phyloP scores from a whole-genome alignment of 2,888 invertebrate species.

The Conus canariensis region DNA sequence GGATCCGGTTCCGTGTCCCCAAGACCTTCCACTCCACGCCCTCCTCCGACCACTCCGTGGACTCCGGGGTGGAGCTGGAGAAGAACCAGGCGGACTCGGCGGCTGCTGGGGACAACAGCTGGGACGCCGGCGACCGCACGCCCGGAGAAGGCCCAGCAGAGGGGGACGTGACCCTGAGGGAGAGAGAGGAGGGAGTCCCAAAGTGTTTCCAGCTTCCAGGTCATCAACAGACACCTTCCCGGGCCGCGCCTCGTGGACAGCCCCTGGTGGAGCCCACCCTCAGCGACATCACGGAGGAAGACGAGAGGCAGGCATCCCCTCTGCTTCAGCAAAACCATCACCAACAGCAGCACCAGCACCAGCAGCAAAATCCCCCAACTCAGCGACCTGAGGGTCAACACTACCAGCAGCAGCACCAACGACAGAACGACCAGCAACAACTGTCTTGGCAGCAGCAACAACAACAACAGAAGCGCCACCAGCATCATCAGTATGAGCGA shows the following conservation, averaged over 20 bases:
- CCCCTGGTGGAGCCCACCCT: neutral
- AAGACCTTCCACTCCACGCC: conserved; percentile 32
- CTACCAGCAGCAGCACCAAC: neutral
- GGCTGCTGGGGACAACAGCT: neutral
- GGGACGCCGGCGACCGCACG: neutral
- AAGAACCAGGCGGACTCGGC: conserved; percentile 25
- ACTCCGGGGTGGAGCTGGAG: conserved; percentile 50
- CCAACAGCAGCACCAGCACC: conserved; percentile 1
- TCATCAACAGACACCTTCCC: neutral
- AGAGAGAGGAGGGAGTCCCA: neutral
- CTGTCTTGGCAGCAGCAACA: neutral
- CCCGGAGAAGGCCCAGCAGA: neutral
- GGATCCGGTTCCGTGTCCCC: conserved; percentile 34
- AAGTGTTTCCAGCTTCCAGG: neutral
- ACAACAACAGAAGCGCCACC: neutral
- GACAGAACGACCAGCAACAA: neutral
- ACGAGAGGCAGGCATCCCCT: conserved; percentile 27
- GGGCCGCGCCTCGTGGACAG: neutral
- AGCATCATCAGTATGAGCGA: neutral
- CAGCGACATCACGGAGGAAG: conserved; percentile 35
- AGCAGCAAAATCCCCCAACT: neutral
- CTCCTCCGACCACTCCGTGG: conserved; percentile 50
- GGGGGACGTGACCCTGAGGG: neutral
- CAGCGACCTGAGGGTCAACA: neutral
- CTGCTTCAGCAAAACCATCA: neutral